Base-by-base conservation (phyloP, 2,888 invertebrate genomes). In the Limnephilus marmoratus region DNA sequence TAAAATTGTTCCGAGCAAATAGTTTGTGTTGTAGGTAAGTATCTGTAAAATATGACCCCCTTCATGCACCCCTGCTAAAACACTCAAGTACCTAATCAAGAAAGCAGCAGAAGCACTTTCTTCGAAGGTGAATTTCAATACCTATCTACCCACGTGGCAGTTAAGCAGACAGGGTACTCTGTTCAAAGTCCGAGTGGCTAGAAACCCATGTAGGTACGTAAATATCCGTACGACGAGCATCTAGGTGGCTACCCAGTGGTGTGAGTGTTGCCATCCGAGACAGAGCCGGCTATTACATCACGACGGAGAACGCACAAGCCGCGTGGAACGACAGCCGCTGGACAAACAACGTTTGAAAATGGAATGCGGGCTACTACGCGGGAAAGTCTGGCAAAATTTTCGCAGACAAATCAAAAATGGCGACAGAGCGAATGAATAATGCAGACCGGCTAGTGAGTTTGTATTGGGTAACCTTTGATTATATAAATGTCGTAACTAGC, bases 261-360 rank as follows among this genome's bases (percentile, higher is more conserved):
- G 45, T n/a, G 85, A 85, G 85, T 85, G 85, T 85, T 85, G 85
- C 86, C 86, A 45, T 45, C 49, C 86, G 86, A 83, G 83, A 83
- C 68, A 68, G 24, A 24, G 24, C 68, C 83, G 83, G 83, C 37
- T 37, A 41, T 83, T 31, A 83, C 83, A 41, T 83, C 37, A 83
- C 83, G 83, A 18, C 37, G 9, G 37, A 68, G 68, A 68, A 24
- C 68, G 24, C 83, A 15, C 86, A 45, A n/a, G 86, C 45, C 68
- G 24, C 68, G 68, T 68, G 68, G 68, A 68, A 41, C 45, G 24
- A 37, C 29, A 49, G 86, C 86, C 49, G 86, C 41, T 86, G 86
- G 86, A 86, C 2, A 86, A 86, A n/a, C 86, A n/a, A 85, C 41
- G 85, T 85, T 85, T n/a, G 85, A 85, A 85, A 45, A 85, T 34